phyloP scores from a whole-genome alignment of 2,888 invertebrate species.

The Meiosimyza decipiens region DNA sequence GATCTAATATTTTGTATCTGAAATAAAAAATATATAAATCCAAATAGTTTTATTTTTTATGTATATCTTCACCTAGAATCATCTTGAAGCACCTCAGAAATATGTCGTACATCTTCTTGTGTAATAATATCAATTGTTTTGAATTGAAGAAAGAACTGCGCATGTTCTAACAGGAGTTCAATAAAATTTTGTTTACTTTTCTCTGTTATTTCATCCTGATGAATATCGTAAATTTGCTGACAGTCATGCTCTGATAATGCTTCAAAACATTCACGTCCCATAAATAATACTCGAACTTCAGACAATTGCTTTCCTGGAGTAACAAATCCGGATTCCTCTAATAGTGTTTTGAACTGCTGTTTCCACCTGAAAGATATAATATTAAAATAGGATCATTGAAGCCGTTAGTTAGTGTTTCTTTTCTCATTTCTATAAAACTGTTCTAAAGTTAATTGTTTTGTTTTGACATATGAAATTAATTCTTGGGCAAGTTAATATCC shows the following conservation, averaged over 20 bases:
- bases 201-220: constrained; percentile 90
- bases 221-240: constrained; percentile 91
- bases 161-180: constrained; percentile 91
- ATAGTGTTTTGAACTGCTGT: constrained; percentile 90
- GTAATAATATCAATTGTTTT: constrained; percentile 92
- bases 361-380: constrained; percentile 76
- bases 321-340: constrained; percentile 94
- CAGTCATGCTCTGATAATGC: constrained; percentile 90
- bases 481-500: not conserved
- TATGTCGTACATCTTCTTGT: constrained; percentile 93
- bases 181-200: constrained; percentile 92
- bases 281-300: constrained; percentile 89
- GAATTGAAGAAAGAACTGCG: constrained; percentile 92
- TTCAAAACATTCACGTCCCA: constrained; percentile 95
- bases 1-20: constrained; percentile 92
- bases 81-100: constrained; percentile 89
- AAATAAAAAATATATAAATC: not conserved
- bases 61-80: constrained; percentile 79
- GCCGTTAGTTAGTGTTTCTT: not conserved
- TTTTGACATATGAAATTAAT: too few relatives aligned
- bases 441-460: too few relatives aligned
- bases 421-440: not conserved
- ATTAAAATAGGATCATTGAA: not conserved
- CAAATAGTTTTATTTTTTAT: not conserved
- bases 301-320: constrained; percentile 94